A percentile compares a stretch with the other conserved stretches of the same genome.
phyloP scores from a whole-genome alignment of 2,797 vertebrate genomes.

The Carapus acus region DNA sequence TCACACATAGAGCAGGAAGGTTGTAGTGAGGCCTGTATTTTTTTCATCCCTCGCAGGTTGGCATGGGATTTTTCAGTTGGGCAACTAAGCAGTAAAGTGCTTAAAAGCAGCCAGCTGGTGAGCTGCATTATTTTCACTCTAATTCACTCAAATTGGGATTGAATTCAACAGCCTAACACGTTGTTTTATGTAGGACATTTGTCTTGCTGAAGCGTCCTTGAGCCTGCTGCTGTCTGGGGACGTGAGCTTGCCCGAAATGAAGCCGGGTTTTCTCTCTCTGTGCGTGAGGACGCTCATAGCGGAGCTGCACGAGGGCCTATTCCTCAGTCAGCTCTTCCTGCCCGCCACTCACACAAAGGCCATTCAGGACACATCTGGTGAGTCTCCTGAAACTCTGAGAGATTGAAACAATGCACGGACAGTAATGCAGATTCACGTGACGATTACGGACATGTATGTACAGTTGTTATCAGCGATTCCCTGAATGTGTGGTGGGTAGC shows the following conservation, averaged over 20 bases:
- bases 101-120: constrained; percentile 92
- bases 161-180: background rate
- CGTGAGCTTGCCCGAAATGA: constrained; percentile 73
- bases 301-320: constrained; percentile 90
- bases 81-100: constrained; percentile 92
- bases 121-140: constrained; percentile 19
- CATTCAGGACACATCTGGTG: constrained; percentile 26
- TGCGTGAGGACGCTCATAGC: constrained; percentile 78
- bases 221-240: constrained; percentile 83
- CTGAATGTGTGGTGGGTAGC: too few species aligned
- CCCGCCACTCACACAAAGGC: constrained; percentile 34
- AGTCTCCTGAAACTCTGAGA: constrained; percentile 20
- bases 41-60: constrained; percentile 61
- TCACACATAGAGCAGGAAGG: background rate
- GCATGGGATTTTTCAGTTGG: constrained; percentile 81
- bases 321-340: constrained; percentile 79
- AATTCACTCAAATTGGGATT: background rate
- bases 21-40: background rate
- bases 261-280: constrained; percentile 72
- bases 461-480: too few species aligned
- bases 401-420: background rate
- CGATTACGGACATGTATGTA: too few species aligned
- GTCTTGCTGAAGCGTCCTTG: constrained; percentile 88
- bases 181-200: constrained; percentile 76
- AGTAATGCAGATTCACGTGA: constrained; percentile 11